A percentile compares a stretch with the other conserved stretches of the same genome.
Evolutionary conservation across 2,797 vertebrate genomes (phyloP).

Genomic region (Borostomias antarcticus): DNA sequence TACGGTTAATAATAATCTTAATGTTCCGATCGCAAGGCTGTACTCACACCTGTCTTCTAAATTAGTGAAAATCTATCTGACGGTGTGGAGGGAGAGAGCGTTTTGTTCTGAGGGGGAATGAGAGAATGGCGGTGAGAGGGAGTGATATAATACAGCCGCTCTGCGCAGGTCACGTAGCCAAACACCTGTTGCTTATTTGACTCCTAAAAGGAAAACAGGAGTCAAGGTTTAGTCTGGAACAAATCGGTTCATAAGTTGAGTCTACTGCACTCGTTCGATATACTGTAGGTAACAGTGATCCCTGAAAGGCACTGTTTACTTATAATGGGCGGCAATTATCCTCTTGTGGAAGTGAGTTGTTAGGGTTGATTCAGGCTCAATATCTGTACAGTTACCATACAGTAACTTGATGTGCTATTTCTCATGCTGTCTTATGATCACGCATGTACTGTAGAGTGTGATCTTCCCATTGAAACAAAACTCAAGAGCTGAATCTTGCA

Average conservation of each 20-base stretch:
- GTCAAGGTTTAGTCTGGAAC: slow-evolving; percentile 52
- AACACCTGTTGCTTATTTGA: slow-evolving; percentile 56
- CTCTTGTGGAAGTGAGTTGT: background rate
- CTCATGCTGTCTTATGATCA: background rate
- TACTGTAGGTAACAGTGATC: slow-evolving; percentile 35
- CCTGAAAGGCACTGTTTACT: slow-evolving; percentile 24
- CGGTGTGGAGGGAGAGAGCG: slow-evolving; percentile 5
- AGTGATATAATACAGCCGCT: slow-evolving; percentile 13
- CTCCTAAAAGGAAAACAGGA: slow-evolving; percentile 55
- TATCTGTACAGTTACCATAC: background rate
- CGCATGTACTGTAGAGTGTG: background rate
- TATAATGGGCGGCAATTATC: background rate
- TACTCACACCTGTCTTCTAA: slow-evolving; percentile 47
- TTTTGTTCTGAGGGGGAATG: background rate
- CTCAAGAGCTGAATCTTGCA: background rate
- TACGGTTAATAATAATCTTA: slow-evolving; percentile 56
- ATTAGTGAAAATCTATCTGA: slow-evolving; percentile 54
- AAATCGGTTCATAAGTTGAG: slow-evolving; percentile 43
- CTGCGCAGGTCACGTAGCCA: slow-evolving; percentile 20
- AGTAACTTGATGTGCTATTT: background rate
- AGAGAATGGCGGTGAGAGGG: background rate
- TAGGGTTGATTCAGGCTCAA: background rate
- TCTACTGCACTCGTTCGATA: slow-evolving; percentile 41
- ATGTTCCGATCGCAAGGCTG: slow-evolving; percentile 36
- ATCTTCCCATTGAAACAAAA: background rate